Evolutionary conservation across 1,140 invertebrate species (phyloP).

Genomic region (Metopolophium dirhodum): DNA sequence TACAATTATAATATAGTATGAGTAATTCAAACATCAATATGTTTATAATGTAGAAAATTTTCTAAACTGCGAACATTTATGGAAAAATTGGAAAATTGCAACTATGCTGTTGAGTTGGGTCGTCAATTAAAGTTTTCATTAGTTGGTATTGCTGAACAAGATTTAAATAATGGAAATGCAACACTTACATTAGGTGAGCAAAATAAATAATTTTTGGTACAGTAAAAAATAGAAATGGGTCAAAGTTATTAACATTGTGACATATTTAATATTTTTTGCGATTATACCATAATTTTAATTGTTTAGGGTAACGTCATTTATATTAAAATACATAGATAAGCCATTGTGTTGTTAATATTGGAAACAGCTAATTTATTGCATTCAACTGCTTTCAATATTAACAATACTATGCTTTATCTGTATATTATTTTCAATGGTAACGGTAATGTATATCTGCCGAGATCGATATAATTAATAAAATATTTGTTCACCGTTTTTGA

Average conservation of each 20-base stretch:
- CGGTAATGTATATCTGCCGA: not conserved
- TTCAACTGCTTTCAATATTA: no score
- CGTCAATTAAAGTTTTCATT: slow-evolving; percentile 93
- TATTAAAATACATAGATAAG: no score
- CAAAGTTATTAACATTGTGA: not conserved
- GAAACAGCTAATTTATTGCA: no score
- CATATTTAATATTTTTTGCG: not conserved
- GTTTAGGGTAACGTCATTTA: no score
- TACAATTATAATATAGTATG: not conserved
- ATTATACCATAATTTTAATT: not conserved
- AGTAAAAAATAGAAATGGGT: not conserved
- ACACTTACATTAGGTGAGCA: slow-evolving; percentile 87
- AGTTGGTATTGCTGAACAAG: slow-evolving; percentile 95
- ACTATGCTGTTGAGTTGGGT: slow-evolving; percentile 96
- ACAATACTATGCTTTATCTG: no score
- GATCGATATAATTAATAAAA: not conserved
- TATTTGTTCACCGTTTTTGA: not conserved
- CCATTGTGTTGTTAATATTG: no score
- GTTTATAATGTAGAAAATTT: slow-evolving; percentile 70
- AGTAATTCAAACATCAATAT: not conserved
- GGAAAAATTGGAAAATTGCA: slow-evolving; percentile 98
- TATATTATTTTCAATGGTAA: no score
- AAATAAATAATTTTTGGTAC: not conserved
- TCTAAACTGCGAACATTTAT: slow-evolving; percentile 90
- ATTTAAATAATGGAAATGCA: slow-evolving; percentile 94